Percentiles rank a stretch among this genome's conserved stretches.
Conservation (phyloP, 2,888 invertebrate species). For the Tenthredo distinguenda region DNA sequence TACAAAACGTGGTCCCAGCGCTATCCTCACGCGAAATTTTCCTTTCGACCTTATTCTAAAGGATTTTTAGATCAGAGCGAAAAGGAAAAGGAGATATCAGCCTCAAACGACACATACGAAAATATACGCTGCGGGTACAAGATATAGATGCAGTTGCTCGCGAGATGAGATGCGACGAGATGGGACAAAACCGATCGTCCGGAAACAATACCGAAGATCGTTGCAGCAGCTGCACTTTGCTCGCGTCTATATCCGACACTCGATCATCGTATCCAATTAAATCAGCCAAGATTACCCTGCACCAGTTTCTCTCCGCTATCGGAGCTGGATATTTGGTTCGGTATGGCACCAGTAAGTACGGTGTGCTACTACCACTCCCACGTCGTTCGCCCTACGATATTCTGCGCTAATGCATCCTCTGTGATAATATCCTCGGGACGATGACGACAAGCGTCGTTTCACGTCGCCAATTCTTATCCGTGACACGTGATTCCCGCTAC, state of each 20-base stretch:
- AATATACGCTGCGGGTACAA: not conserved
- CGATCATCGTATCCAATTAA: conserved; percentile 60
- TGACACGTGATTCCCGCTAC: not conserved
- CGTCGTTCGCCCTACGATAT: not conserved
- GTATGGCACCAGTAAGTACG: not conserved
- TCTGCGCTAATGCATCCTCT: conserved; percentile 20
- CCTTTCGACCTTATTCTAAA: not conserved
- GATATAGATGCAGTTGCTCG: not conserved
- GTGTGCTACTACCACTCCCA: not conserved
- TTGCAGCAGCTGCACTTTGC: conserved; percentile 57
- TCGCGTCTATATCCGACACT: conserved; percentile 56
- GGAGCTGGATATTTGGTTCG: conserved; percentile 4
- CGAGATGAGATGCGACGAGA: not conserved
- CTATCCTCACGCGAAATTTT: too few relatives aligned
- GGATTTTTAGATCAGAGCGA: too few relatives aligned
- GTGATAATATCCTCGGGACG: conserved; percentile 6
- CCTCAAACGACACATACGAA: not conserved
- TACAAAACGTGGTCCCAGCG: too few relatives aligned
- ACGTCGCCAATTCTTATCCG: not conserved
- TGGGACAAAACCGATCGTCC: conserved; percentile 47
- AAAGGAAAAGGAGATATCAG: not conserved
- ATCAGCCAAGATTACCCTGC: conserved; percentile 57
- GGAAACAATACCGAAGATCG: conserved; percentile 43
- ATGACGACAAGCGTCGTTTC: conserved; percentile 12
- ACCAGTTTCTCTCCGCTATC: conserved; percentile 8